phyloP scores from a whole-genome alignment of 2,113 vertebrate species.

The Heterotilapia buettikoferi region DNA sequence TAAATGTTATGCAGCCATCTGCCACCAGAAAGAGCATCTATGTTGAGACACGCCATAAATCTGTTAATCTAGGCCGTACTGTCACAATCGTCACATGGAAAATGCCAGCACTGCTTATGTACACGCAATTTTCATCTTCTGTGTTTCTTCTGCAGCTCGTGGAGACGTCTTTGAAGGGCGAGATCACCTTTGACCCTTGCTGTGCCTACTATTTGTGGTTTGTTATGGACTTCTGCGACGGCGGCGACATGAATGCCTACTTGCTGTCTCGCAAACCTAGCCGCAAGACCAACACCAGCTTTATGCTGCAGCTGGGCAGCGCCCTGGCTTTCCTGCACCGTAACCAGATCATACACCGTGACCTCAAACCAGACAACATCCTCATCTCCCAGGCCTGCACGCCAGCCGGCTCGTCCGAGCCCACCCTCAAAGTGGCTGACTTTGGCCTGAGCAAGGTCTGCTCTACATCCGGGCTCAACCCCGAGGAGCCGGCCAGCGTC shows the following conservation, averaged over 20 bases:
- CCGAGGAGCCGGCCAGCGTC: constrained; percentile 88
- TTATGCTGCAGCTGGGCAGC: constrained; percentile 97
- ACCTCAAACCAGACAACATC: constrained; percentile 98
- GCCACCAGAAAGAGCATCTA: neutral
- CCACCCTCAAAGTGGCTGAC: constrained; percentile 92
- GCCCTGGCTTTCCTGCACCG: constrained; percentile 95
- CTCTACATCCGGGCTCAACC: constrained; percentile 83
- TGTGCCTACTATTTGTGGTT: constrained; percentile 98
- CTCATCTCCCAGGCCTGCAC: constrained; percentile 82
- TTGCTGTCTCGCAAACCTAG: constrained; percentile 90
- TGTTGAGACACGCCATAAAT: neutral
- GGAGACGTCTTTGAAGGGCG: constrained; percentile 95
- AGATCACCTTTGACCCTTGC: constrained; percentile 90
- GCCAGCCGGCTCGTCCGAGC: constrained; percentile 74
- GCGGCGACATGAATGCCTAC: constrained; percentile 97
- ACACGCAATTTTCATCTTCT: neutral
- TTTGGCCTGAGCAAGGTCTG: constrained; percentile 97
- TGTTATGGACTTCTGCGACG: constrained; percentile 97
- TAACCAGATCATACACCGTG: constrained; percentile 94
- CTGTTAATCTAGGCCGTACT: neutral
- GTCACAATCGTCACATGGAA: neutral
- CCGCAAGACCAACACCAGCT: constrained; percentile 94
- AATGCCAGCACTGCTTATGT: neutral
- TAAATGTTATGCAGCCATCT: neutral
- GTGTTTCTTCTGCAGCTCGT: constrained; percentile 79